These are phyloP conservation scores for Zaprionus obscuricornis DNA, from an alignment of 2,888 invertebrate species.

Conservation along the genomic window DNA sequence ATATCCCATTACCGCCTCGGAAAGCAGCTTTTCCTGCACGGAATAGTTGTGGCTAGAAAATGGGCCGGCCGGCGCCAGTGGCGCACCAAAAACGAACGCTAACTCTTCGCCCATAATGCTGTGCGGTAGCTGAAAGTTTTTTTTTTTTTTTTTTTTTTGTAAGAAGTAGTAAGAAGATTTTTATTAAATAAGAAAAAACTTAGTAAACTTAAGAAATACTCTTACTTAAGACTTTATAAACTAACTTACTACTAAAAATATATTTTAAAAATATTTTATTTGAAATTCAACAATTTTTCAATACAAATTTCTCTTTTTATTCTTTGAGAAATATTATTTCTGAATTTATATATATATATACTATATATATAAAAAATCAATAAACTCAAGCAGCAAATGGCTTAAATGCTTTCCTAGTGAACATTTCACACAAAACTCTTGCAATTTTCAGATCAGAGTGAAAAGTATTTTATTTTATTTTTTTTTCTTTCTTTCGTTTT, in stretches of 20 bases:
- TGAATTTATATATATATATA: too few relatives aligned
- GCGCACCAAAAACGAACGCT: constrained; percentile 94
- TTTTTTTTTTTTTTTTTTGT: too few relatives aligned
- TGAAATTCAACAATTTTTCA: too few relatives aligned
- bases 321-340: too few relatives aligned
- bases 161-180: constrained; percentile 13
- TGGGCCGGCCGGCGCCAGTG: constrained; percentile 89
- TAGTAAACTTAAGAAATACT: constrained; percentile 18
- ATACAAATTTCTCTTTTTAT: too few relatives aligned
- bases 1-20: constrained; percentile 93
- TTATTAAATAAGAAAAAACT: background rate
- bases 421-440: constrained; percentile 33
- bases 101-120: constrained; percentile 94
- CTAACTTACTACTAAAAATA: background rate
- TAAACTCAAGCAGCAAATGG: constrained; percentile 3
- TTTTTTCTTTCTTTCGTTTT: too few relatives aligned
- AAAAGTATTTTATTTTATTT: constrained; percentile 55
- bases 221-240: background rate
- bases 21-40: constrained; percentile 90
- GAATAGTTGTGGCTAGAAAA: constrained; percentile 89
- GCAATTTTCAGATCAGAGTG: constrained; percentile 43
- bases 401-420: constrained; percentile 16
- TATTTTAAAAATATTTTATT: too few relatives aligned
- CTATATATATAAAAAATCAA: too few relatives aligned
- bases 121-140: constrained; percentile 87